These are phyloP conservation scores for Rhopalosiphum nymphaeae DNA, from an alignment of 2,888 invertebrate species.

Conservation along the genomic window DNA sequence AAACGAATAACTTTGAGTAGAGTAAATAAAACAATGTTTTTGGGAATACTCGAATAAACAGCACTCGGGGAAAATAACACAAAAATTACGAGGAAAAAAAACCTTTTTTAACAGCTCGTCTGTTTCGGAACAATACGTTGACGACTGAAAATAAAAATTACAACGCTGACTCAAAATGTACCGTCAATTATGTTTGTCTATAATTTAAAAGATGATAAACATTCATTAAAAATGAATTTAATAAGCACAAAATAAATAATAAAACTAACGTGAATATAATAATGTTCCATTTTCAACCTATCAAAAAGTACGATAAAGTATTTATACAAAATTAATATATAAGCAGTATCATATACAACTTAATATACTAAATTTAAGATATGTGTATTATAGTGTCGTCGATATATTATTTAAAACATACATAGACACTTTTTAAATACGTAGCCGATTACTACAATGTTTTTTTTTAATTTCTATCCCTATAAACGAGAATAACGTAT, in stretches of 20 bases:
- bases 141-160: neutral
- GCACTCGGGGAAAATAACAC: conserved; percentile 15
- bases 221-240: neutral
- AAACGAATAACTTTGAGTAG: conserved; percentile 52
- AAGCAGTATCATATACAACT: too few relatives aligned
- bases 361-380: too few relatives aligned
- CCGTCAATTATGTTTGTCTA: conserved; percentile 20
- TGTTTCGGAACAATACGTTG: conserved; percentile 8
- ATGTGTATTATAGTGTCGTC: too few relatives aligned
- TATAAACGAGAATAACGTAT: neutral
- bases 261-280: neutral
- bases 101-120: conserved; percentile 28
- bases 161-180: neutral
- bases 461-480: neutral
- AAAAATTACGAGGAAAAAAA: conserved; percentile 38
- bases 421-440: neutral
- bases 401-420: too few relatives aligned
- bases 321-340: neutral
- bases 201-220: conserved; percentile 1
- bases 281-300: neutral
- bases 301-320: neutral
- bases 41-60: conserved; percentile 60
- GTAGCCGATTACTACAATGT: neutral
- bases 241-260: neutral
- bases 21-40: conserved; percentile 63